Evolutionary conservation across 2,888 invertebrate genomes (phyloP).

Genomic region (Lymantria dispar): DNA sequence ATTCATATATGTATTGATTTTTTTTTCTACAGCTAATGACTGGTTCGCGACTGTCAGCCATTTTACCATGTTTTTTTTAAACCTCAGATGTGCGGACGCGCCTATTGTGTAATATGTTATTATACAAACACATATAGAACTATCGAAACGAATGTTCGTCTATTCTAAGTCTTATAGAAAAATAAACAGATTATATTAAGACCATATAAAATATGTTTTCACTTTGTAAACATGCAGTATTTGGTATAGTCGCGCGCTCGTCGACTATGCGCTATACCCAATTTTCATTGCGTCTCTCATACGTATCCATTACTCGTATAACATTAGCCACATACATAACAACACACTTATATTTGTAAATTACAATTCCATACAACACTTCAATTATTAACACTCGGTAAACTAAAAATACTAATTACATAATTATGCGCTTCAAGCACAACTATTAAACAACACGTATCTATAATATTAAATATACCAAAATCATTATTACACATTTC

Average conservation of each 20-base stretch:
- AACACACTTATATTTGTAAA: constrained; percentile 40
- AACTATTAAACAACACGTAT: constrained; percentile 60
- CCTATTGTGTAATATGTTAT: not conserved
- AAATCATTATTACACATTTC: constrained; percentile 33
- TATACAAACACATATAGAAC: constrained; percentile 3
- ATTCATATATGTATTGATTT: constrained; percentile 66
- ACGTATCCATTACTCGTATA: constrained; percentile 29
- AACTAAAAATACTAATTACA: constrained; percentile 65
- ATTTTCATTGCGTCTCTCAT: constrained; percentile 25
- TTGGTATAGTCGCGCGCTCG: no score
- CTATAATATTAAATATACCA: constrained; percentile 35
- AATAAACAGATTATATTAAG: constrained; percentile 13
- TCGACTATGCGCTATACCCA: not conserved
- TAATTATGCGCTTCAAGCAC: constrained; percentile 77
- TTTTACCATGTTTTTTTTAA: constrained; percentile 33
- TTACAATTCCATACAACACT: constrained; percentile 68
- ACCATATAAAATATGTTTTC: not conserved
- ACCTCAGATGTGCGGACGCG: constrained; percentile 1
- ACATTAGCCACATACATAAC: constrained; percentile 40
- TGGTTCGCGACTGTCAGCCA: constrained; percentile 73
- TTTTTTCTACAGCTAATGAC: constrained; percentile 67
- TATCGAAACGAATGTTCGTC: constrained; percentile 16
- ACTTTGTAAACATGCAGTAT: no score
- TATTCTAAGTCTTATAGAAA: constrained; percentile 18
- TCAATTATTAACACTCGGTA: constrained; percentile 58